These are phyloP conservation scores for Rotaria sp. DNA, from an alignment of 2,888 invertebrate species.

Conservation along the genomic window DNA sequence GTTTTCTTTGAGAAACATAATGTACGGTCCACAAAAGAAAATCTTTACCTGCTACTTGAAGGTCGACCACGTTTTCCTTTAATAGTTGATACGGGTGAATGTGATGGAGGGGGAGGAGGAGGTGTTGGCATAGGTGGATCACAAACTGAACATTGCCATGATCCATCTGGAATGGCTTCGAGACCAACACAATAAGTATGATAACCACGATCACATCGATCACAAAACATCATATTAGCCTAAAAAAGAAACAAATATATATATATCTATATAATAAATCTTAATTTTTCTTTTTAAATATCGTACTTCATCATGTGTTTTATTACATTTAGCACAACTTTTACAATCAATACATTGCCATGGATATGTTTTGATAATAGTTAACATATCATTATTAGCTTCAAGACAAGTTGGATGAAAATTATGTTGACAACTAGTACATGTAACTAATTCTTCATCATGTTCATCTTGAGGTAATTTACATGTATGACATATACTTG, in stretches of 20 bases:
- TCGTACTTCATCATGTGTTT: slow-evolving; percentile 67
- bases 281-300: background rate
- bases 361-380: slow-evolving; percentile 70
- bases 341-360: slow-evolving; percentile 93
- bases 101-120: background rate
- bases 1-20: too few species aligned
- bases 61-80: slow-evolving; percentile 21
- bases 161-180: slow-evolving; percentile 70
- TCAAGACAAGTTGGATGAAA: slow-evolving; percentile 78
- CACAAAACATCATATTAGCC: slow-evolving; percentile 86
- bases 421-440: slow-evolving; percentile 36
- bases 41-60: background rate
- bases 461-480: slow-evolving; percentile 23
- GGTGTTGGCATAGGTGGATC: background rate
- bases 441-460: slow-evolving; percentile 32
- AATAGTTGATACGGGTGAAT: background rate
- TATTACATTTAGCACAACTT: slow-evolving; percentile 74
- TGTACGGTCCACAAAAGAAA: background rate
- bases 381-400: slow-evolving; percentile 71
- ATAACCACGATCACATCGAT: slow-evolving; percentile 84
- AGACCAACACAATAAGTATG: slow-evolving; percentile 83
- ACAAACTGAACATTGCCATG: slow-evolving; percentile 69
- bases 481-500: slow-evolving; percentile 34
- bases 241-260: slow-evolving; percentile 43
- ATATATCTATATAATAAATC: background rate